Evolutionary conservation across 1,140 invertebrate genomes (phyloP).

Genomic region (Linepithema humile): DNA sequence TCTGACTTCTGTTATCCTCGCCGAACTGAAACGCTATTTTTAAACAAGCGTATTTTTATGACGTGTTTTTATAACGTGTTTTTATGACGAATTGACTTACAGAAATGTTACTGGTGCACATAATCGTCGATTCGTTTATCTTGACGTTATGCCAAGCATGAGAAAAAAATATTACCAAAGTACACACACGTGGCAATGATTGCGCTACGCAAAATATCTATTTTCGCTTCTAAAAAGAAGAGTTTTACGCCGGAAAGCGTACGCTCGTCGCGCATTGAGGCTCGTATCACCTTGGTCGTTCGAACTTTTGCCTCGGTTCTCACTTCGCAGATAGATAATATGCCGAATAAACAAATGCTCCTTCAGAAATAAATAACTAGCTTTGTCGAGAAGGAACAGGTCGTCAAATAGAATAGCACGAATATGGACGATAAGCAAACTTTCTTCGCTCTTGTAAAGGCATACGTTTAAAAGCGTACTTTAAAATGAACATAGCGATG

Average conservation of each 20-base stretch:
- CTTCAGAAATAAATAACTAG: conserved; percentile 10
- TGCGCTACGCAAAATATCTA: conserved; percentile 29
- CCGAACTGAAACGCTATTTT: background rate
- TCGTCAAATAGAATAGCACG: background rate
- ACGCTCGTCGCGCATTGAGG: background rate
- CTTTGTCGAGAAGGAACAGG: background rate
- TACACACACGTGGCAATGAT: conserved; percentile 19
- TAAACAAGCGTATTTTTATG: background rate
- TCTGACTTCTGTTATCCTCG: no score
- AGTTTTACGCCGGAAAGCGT: background rate
- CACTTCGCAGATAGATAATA: background rate
- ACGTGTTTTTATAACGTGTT: background rate
- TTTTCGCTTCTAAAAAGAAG: conserved; percentile 27
- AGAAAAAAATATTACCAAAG: conserved; percentile 32
- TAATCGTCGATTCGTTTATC: conserved; percentile 39
- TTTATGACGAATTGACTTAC: conserved; percentile 14
- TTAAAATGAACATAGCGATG: background rate
- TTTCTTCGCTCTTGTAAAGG: background rate
- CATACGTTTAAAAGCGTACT: background rate
- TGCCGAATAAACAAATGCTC: background rate
- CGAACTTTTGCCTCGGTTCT: background rate
- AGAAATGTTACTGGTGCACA: background rate
- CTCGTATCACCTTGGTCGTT: background rate
- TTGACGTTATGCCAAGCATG: conserved; percentile 45
- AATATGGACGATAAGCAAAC: background rate